These are phyloP conservation scores for Callinectes sapidus DNA, from an alignment of 2,888 invertebrate genomes.

Conservation along the genomic window DNA sequence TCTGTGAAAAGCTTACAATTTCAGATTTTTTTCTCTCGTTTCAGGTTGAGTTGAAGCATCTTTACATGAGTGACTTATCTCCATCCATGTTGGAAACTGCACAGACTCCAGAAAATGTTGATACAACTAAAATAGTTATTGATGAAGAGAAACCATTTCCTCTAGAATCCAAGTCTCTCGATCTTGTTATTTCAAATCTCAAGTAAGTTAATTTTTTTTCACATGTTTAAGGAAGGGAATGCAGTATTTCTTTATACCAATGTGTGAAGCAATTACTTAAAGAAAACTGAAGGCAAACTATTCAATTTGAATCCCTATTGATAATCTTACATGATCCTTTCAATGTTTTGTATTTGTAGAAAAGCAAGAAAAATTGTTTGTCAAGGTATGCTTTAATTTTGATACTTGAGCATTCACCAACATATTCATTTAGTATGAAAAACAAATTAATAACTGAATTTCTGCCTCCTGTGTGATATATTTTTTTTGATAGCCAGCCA, in stretches of 20 bases:
- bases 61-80: slow-evolving; percentile 76
- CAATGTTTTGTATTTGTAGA: no score
- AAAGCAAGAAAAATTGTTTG: no score
- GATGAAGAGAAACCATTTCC: slow-evolving; percentile 88
- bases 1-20: not conserved
- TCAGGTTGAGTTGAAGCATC: slow-evolving; percentile 64
- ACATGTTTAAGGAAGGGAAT: not conserved
- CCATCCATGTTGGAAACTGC: slow-evolving; percentile 85
- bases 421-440: no score
- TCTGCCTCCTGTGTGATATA: no score
- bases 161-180: slow-evolving; percentile 86
- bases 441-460: no score
- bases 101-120: slow-evolving; percentile 79
- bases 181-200: slow-evolving; percentile 89
- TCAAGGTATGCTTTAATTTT: no score
- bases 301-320: no score
- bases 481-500: no score
- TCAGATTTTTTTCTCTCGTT: slow-evolving; percentile 5
- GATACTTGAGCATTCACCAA: no score
- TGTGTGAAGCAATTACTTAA: not conserved
- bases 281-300: not conserved
- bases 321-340: no score
- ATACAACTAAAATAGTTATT: slow-evolving; percentile 80
- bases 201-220: slow-evolving; percentile 75
- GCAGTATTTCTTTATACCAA: not conserved